Conservation (phyloP, 2,113 vertebrate genomes). For the Cryptomyrus ogoouensis region DNA sequence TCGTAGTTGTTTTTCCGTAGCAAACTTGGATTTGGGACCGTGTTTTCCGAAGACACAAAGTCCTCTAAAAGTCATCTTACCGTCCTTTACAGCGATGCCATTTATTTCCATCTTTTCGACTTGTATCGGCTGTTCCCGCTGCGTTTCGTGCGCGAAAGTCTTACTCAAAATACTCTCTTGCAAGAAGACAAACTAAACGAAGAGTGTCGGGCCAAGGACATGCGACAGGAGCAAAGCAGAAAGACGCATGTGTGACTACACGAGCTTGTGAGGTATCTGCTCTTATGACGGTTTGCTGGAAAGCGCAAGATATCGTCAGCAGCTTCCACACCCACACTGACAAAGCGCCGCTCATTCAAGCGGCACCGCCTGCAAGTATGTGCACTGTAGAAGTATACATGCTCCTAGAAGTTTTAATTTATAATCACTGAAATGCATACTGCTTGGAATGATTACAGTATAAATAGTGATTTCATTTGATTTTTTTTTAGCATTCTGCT, state of each 20-base stretch:
- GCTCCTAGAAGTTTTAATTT: background rate
- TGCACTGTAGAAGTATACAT: background rate
- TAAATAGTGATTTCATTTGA: background rate
- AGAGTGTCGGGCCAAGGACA: background rate
- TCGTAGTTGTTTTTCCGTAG: background rate
- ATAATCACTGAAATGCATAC: background rate
- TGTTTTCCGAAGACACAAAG: background rate
- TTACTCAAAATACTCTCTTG: background rate
- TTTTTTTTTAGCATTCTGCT: background rate
- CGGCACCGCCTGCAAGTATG: background rate
- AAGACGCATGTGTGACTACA: background rate
- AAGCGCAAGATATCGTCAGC: background rate
- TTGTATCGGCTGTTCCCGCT: background rate
- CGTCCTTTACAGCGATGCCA: slow-evolving; percentile 37
- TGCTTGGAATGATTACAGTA: background rate
- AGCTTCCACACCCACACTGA: background rate
- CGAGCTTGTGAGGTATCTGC: background rate
- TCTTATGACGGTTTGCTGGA: background rate
- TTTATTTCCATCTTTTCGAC: slow-evolving; percentile 50
- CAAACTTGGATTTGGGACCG: background rate
- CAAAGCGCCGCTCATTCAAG: background rate
- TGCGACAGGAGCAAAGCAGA: background rate
- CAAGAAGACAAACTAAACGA: background rate
- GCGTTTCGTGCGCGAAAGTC: background rate
- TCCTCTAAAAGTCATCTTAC: slow-evolving; percentile 31